A percentile compares a stretch with the other conserved stretches of the same genome.
Evolutionary conservation across 1,140 invertebrate species (phyloP).

Genomic region (Diuraphis noxia): DNA sequence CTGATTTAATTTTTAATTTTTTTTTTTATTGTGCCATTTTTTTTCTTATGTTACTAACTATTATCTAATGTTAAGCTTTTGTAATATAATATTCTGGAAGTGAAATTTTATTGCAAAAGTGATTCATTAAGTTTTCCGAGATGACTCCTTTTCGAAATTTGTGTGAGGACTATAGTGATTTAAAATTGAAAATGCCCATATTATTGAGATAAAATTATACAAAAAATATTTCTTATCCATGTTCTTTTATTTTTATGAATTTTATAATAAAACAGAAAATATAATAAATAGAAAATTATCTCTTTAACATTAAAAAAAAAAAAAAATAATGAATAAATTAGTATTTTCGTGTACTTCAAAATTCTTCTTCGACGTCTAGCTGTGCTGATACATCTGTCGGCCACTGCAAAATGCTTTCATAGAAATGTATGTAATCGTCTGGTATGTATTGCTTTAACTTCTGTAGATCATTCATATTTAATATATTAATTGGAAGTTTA

Average conservation of each 20-base stretch:
- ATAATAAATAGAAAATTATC: conserved; percentile 3
- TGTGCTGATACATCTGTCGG: conserved; percentile 28
- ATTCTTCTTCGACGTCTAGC: conserved; percentile 24
- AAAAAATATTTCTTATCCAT: conserved; percentile 21
- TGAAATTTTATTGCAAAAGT: not conserved
- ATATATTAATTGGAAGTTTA: conserved; percentile 39
- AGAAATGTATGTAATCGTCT: not conserved
- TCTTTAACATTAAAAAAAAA: not conserved
- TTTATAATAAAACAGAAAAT: not conserved
- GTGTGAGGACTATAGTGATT: not conserved
- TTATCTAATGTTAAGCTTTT: not conserved
- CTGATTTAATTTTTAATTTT: conserved; percentile 5
- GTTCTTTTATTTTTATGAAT: conserved; percentile 27
- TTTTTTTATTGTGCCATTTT: not conserved
- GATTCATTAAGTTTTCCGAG: conserved; percentile 18
- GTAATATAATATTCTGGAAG: not conserved
- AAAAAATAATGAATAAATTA: conserved; percentile 18
- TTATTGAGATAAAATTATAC: conserved; percentile 26
- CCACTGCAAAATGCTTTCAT: conserved; percentile 28
- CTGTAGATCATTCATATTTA: conserved; percentile 31
- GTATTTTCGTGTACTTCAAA: conserved; percentile 10
- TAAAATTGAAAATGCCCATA: conserved; percentile 15
- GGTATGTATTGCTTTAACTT: conserved; percentile 40
- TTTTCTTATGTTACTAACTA: not conserved
- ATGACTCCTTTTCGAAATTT: conserved; percentile 15